These are phyloP conservation scores for Lontra canadensis DNA, from an alignment of 2,113 vertebrate species.

Conservation along the genomic window DNA sequence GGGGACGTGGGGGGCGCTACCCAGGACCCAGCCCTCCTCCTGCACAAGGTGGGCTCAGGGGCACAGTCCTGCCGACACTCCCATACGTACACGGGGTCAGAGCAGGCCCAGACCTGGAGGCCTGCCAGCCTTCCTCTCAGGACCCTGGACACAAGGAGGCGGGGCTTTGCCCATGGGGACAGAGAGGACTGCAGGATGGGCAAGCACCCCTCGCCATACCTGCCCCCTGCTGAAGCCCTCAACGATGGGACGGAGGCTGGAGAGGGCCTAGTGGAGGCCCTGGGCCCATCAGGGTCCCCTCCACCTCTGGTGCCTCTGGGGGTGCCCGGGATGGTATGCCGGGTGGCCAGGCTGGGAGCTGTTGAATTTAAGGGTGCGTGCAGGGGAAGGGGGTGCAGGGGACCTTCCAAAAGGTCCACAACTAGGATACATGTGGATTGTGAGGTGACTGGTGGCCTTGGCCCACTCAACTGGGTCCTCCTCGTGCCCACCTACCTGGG, in stretches of 20 bases:
- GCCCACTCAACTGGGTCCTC: no score
- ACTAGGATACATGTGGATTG: rapidly evolving
- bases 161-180: background rate
- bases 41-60: rapidly evolving
- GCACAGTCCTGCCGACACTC: background rate
- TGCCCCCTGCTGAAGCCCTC: rapidly evolving
- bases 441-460: background rate
- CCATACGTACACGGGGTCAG: rapidly evolving
- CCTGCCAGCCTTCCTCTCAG: background rate
- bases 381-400: background rate
- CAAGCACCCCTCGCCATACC: rapidly evolving
- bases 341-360: background rate
- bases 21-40: rapidly evolving
- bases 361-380: background rate
- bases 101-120: background rate
- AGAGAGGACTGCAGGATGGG: background rate
- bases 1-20: background rate
- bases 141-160: background rate
- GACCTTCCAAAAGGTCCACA: no score
- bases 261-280: background rate
- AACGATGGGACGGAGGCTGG: rapidly evolving
- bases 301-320: background rate
- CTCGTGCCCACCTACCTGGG: conserved; percentile 37
- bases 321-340: background rate
- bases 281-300: background rate